Evolutionary conservation across 2,113 vertebrate genomes (phyloP).

Genomic region (Xiphorhynchus elegans): DNA sequence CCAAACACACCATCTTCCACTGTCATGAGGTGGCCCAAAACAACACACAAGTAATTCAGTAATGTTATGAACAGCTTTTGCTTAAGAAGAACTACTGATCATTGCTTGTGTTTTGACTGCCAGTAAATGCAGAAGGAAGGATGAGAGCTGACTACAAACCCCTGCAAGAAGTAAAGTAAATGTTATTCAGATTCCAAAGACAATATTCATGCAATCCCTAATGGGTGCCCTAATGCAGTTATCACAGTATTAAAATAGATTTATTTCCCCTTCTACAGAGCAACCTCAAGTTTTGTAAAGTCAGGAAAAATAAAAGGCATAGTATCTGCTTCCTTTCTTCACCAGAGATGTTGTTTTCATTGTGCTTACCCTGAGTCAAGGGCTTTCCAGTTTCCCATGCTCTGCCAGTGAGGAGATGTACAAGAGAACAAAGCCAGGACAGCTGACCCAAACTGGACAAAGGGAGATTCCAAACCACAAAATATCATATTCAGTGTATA

Average conservation of each 20-base stretch:
- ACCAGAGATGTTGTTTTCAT: not conserved
- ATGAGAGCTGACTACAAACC: constrained; percentile 78
- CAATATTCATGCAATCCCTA: not conserved
- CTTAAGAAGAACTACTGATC: constrained; percentile 70
- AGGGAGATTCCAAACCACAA: not conserved
- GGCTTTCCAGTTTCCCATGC: not conserved
- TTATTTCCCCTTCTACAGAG: not conserved
- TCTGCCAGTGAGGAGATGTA: not conserved
- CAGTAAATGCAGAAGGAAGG: constrained; percentile 81
- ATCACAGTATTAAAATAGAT: not conserved
- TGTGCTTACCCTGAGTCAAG: not conserved
- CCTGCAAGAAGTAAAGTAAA: constrained; percentile 64
- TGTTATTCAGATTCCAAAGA: not conserved
- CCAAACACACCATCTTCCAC: not conserved
- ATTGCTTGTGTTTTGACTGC: constrained; percentile 76
- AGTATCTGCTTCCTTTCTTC: not conserved
- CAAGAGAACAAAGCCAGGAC: not conserved
- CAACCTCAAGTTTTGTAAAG: not conserved
- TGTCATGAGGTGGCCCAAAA: not conserved
- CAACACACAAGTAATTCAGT: not conserved
- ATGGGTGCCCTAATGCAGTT: not conserved
- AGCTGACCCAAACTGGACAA: not conserved
- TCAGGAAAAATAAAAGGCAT: not conserved
- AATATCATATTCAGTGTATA: not conserved
- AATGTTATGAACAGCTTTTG: not conserved